phyloP scores from a whole-genome alignment of 2,113 vertebrate genomes.

The Pelusios castaneus region DNA sequence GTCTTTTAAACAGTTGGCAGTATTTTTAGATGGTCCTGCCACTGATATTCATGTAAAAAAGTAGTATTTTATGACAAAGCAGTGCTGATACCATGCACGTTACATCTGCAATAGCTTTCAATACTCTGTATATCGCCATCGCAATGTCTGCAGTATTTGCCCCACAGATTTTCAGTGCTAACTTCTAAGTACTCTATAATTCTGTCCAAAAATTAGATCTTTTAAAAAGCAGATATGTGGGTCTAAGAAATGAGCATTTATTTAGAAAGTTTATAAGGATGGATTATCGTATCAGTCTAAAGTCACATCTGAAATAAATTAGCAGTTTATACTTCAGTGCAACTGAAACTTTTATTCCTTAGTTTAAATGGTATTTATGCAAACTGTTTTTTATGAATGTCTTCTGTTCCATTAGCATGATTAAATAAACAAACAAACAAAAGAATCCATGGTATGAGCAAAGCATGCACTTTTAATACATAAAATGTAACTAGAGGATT shows the following conservation, averaged over 20 bases:
- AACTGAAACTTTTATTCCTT: constrained; percentile 41
- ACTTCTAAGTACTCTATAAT: constrained; percentile 21
- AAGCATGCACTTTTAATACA: constrained; percentile 76
- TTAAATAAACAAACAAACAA: constrained; percentile 71
- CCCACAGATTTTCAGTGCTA: constrained; percentile 59
- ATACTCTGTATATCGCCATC: constrained; percentile 66
- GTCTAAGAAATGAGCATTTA: constrained; percentile 54
- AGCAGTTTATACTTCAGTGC: constrained; percentile 70
- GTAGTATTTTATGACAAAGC: constrained; percentile 59
- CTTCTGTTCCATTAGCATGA: constrained; percentile 76
- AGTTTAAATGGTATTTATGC: constrained; percentile 39
- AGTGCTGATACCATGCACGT: constrained; percentile 55
- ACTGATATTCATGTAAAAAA: constrained; percentile 35
- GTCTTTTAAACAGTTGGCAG: constrained; percentile 1
- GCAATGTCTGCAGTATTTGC: constrained; percentile 65
- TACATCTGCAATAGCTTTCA: constrained; percentile 55
- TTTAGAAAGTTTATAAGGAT: constrained; percentile 30
- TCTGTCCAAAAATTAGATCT: constrained; percentile 3
- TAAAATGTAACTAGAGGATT: constrained; percentile 71
- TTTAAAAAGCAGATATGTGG: constrained; percentile 28
- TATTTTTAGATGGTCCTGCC: constrained; percentile 51
- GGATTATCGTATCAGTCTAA: constrained; percentile 45
- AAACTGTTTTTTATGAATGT: constrained; percentile 73
- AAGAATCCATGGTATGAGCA: constrained; percentile 56
- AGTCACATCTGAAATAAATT: constrained; percentile 77